Evolutionary conservation across 2,888 invertebrate genomes (phyloP).

Genomic region (Muscina levida): DNA sequence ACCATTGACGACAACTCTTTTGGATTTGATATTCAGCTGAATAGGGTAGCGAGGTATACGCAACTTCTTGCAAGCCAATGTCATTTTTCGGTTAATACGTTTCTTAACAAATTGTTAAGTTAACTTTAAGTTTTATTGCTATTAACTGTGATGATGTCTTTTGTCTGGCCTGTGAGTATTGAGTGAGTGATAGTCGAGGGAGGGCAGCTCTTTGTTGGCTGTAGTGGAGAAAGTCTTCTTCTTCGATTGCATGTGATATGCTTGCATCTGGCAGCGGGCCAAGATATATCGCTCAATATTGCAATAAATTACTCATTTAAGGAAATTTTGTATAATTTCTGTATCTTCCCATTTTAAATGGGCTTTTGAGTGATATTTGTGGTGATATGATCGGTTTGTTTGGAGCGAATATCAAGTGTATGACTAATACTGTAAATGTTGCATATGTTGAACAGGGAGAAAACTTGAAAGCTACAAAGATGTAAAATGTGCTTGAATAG

Average conservation of each 20-base stretch:
- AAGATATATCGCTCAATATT: background rate
- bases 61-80: constrained; percentile 36
- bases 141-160: constrained; percentile 9
- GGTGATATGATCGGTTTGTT: background rate
- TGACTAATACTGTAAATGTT: too few relatives aligned
- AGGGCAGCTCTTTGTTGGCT: background rate
- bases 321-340: background rate
- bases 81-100: constrained; percentile 35
- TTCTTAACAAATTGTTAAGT: constrained; percentile 42
- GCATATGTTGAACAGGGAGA: too few relatives aligned
- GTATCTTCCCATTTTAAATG: too few relatives aligned
- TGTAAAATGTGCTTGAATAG: too few relatives aligned
- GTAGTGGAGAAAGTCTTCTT: background rate
- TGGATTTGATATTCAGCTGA: constrained; percentile 2
- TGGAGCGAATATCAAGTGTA: too few relatives aligned
- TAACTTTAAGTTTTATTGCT: background rate
- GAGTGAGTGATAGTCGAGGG: background rate
- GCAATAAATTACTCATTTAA: background rate
- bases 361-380: background rate
- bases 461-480: too few relatives aligned
- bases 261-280: background rate
- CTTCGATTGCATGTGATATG: background rate
- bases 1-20: background rate
- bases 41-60: constrained; percentile 11
- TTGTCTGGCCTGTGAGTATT: constrained; percentile 1